Percentiles rank a stretch among this genome's conserved stretches.
phyloP scores from a whole-genome alignment of 2,888 invertebrate genomes.

The Andrena bicolor region DNA sequence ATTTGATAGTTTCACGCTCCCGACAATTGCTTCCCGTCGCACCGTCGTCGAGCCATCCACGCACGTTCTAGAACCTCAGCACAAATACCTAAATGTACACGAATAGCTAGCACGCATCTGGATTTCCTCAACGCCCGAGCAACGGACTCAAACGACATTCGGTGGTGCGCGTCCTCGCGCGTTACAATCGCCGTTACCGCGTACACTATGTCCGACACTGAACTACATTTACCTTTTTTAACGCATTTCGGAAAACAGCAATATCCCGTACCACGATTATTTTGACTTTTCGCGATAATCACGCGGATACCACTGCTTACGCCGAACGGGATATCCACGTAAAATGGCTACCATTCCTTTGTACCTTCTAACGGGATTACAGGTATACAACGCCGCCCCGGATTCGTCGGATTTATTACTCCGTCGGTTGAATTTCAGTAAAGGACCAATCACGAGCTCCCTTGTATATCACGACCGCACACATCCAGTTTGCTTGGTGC shows the following conservation, averaged over 20 bases:
- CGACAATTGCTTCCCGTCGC: conserved; percentile 11
- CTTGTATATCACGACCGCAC: conserved; percentile 21
- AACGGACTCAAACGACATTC: conserved; percentile 50
- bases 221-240: conserved; percentile 67
- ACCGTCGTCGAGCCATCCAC: conserved; percentile 23
- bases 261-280: conserved; percentile 65
- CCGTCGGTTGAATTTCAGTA: conserved; percentile 47
- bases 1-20: conserved; percentile 25
- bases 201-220: conserved; percentile 25
- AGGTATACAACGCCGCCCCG: conserved; percentile 37
- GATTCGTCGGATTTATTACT: conserved; percentile 63
- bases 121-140: conserved; percentile 67
- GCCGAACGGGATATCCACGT: conserved; percentile 73
- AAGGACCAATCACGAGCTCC: conserved; percentile 38
- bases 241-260: conserved; percentile 67
- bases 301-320: conserved; percentile 74
- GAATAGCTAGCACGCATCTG: conserved; percentile 70
- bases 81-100: conserved; percentile 54
- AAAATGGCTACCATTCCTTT: conserved; percentile 77
- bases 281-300: conserved; percentile 71
- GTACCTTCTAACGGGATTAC: conserved; percentile 68
- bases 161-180: conserved; percentile 31
- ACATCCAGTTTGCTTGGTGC: conserved; percentile 37
- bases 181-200: not conserved
- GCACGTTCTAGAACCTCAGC: conserved; percentile 44